Evolutionary conservation across 2,888 invertebrate species (phyloP), one percentile per base, ranked within the genome.

Genomic region (Plemyria rubiginata): DNA sequence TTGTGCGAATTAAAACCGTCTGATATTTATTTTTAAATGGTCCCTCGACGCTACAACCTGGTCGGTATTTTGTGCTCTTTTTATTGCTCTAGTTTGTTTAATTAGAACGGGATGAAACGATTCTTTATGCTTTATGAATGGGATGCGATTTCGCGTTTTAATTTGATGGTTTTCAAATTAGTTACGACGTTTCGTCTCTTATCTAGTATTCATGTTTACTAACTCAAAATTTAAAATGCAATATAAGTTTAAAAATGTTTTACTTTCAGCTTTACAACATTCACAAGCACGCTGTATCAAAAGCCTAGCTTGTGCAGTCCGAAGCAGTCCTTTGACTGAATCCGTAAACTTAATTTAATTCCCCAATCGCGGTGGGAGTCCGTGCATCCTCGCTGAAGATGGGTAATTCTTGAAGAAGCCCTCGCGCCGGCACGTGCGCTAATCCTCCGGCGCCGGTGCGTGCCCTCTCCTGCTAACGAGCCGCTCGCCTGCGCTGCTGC

Each of bases 21-120:
- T 78, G 73, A 83, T 83, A 81, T 81, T 83, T 81, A 85, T 84
- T 82, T 85, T 77, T 73, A 79, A 76, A 75, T 70, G 70, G 68
- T 70, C 74, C 67, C 71, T 69, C 66, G 73, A 54, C 56, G 65
- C 68, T 60, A 46, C 59, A 38, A 41, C 52, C 12, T 58, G 46
- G n/a, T n/a, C n/a, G n/a, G 45, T 54, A 45, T 54, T 71, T 67
- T 67, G 71, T 70, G 67, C 48, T 64, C 58, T 62, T 75, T 69
- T 68, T 60, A 65, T 61, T 60, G 60, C 58, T 54, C 69, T 70
- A 75, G 71, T 78, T 74, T 76, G 75, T 80, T 82, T 80, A 80
- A 82, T 84, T 80, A 80, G 78, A 74, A 77, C 68, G 70, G 62
- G 66, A 72, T 69, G 70, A 70, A 73, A 71, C 61, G 71, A 67